These are phyloP conservation scores for Drosophila kohkoa DNA, from an alignment of 1,140 invertebrate species.

Conservation along the genomic window DNA sequence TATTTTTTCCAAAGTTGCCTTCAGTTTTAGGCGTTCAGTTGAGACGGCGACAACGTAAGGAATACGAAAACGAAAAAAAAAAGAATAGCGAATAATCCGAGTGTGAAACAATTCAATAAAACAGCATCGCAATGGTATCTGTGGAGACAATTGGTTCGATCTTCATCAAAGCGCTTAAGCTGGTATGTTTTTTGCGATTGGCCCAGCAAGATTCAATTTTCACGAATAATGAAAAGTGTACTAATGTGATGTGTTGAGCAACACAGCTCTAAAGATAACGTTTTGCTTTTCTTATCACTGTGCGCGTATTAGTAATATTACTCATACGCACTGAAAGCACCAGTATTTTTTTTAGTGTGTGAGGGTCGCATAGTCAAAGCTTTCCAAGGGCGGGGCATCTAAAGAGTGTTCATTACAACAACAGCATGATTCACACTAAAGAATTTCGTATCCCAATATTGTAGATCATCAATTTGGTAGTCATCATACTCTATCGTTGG, in stretches of 20 bases:
- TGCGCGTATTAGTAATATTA: conserved; percentile 62
- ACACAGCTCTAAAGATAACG: conserved; percentile 54
- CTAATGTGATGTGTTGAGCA: conserved; percentile 45
- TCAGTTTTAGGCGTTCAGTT: conserved; percentile 67
- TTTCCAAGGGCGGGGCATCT: conserved; percentile 24
- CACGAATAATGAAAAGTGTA: background rate
- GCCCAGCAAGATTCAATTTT: background rate
- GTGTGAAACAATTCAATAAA: conserved; percentile 13
- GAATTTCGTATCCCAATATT: background rate
- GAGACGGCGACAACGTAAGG: conserved; percentile 69
- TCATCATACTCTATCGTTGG: conserved; percentile 92
- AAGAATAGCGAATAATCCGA: conserved; percentile 10
- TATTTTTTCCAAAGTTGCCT: conserved; percentile 34
- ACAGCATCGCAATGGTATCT: conserved; percentile 88
- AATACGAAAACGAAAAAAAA: conserved; percentile 49
- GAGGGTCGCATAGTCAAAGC: conserved; percentile 38
- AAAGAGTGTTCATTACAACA: conserved; percentile 16
- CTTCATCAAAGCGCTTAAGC: conserved; percentile 91
- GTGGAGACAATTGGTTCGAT: conserved; percentile 91
- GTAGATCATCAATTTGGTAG: conserved; percentile 91
- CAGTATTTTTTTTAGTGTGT: conserved; percentile 3
- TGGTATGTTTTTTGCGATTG: conserved; percentile 87
- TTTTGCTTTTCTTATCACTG: conserved; percentile 54
- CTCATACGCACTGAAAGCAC: conserved; percentile 55
- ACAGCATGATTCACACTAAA: conserved; percentile 16